Base-by-base conservation (phyloP, 1,140 invertebrate genomes). In the Himalopsyche phryganea region DNA sequence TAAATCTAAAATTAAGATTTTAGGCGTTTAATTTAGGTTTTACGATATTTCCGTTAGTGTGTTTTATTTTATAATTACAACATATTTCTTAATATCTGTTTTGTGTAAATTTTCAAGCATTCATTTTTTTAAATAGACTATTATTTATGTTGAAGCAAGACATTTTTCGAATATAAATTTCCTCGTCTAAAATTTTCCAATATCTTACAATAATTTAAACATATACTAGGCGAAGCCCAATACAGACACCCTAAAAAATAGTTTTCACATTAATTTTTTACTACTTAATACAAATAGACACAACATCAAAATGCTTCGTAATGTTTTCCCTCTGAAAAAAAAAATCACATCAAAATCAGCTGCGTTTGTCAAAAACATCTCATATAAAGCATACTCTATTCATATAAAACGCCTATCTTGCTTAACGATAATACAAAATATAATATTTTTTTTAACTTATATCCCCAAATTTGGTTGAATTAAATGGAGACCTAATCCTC, bases 251-350 rank as follows among this genome's bases (percentile, higher is more conserved):
- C 5, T 40, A 40, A 40, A 13, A 40, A 40, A 40, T 13, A 40
- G 4, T 15, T 13, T 40, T 15, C 38, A 40, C 11, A 40, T n/a
- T 40, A 40, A 40, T 5, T 28, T 17, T 15, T 45, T 45, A 17
- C 17, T 20, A 7, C 40, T 42, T 11, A 17, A 45, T 45, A 17
- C 14, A 15, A 56, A 15, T 44, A 51, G 53, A 60, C 57, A 63
- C 61, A 40, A 63, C 57, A 63, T 50, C 61, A 49, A 63, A 60
- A 63, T 51, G 54, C 52, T 55, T 42, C 17, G 51, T 58, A 55
- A 35, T 54, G 28, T 58, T 41, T 28, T 55, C 14, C 52, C 51
- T 14, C 42, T 32, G 33, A 17, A 63, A 63, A 63, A n/a, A n/a
- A 56, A 56, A 61, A 61, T 50, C 50, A 62, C 55, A 62, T 54